phyloP scores from a whole-genome alignment of 2,888 invertebrate species.

The Acanthosepion lycidas region DNA sequence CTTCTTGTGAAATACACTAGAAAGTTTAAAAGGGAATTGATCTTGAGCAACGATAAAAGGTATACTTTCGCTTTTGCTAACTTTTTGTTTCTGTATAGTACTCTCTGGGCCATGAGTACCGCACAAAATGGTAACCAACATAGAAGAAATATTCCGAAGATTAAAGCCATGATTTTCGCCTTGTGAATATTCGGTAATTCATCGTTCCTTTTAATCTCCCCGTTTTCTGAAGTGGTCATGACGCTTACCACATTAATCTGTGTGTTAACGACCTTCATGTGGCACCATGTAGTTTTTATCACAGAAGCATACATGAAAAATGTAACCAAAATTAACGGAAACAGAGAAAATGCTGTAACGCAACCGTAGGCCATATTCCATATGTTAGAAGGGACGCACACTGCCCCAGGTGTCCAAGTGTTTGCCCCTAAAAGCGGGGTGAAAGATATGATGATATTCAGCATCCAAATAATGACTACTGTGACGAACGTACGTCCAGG shows the following conservation, averaged over 20 bases:
- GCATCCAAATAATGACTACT: neutral
- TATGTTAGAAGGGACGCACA: neutral
- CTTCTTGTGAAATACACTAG: neutral
- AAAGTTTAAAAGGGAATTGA: neutral
- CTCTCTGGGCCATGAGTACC: neutral
- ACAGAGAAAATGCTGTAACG: neutral
- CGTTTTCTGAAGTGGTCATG: neutral
- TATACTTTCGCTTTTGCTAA: neutral
- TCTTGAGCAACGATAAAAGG: neutral
- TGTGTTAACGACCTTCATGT: neutral
- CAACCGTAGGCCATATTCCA: neutral
- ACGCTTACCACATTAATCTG: neutral
- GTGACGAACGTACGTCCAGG: neutral
- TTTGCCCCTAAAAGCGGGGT: neutral
- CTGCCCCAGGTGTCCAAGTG: neutral
- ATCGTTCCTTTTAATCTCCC: neutral
- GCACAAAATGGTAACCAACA: slow-evolving; percentile 34
- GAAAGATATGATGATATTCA: neutral
- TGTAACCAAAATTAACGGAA: neutral
- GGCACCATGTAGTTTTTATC: neutral
- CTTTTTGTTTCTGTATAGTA: neutral
- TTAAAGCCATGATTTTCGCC: neutral
- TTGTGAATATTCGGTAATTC: neutral
- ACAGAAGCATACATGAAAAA: neutral
- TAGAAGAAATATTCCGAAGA: neutral